phyloP scores from a whole-genome alignment of 1,140 invertebrate genomes.

The Artemia franciscana region DNA sequence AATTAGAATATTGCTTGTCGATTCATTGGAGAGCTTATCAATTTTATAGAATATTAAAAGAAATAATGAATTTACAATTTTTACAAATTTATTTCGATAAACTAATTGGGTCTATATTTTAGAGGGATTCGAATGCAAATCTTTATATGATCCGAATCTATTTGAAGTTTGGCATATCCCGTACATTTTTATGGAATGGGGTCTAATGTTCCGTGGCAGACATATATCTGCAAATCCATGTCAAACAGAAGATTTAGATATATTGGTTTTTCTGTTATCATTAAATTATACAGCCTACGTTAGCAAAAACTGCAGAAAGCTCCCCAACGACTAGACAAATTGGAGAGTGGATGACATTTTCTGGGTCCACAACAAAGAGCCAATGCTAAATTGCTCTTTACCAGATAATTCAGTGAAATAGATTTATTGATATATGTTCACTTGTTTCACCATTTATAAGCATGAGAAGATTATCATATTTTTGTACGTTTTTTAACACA shows the following conservation, averaged over 20 bases:
- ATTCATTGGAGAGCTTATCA: no score
- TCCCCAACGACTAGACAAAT: not conserved
- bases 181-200: conserved; percentile 20
- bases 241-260: not conserved
- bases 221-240: not conserved
- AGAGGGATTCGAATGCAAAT: conserved; percentile 18
- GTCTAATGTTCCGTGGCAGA: conserved; percentile 2
- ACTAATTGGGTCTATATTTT: not conserved
- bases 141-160: conserved; percentile 12
- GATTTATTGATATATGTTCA: no score
- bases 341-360: conserved; percentile 2
- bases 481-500: no score
- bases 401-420: no score
- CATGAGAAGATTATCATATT: no score
- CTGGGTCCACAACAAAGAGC: conserved; percentile 1
- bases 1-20: no score
- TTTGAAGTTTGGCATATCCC: conserved; percentile 14
- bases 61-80: no score
- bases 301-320: not conserved
- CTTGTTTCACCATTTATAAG: no score
- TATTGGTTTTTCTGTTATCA: not conserved
- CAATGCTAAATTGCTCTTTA: not conserved
- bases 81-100: no score
- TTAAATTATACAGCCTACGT: not conserved
- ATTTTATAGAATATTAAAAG: no score